Percentiles rank a stretch among this genome's conserved stretches.
Conservation (phyloP, 2,113 vertebrate genomes). For the Arothron firmamentum region DNA sequence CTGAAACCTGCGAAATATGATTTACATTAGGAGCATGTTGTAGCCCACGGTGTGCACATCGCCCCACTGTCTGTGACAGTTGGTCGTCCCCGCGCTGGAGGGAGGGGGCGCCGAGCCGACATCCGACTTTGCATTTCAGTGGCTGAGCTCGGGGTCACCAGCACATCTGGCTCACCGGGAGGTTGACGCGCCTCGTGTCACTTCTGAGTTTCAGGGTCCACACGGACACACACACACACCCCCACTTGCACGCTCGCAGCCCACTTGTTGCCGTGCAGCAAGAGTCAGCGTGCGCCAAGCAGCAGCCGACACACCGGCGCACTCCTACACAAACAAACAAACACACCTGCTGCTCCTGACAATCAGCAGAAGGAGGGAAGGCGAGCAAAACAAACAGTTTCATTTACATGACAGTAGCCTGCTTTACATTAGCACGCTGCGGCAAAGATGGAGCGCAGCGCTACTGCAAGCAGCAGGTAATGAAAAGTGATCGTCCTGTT, state of each 20-base stretch:
- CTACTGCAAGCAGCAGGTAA: constrained; percentile 61
- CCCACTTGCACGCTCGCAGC: constrained; percentile 8
- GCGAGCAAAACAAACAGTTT: constrained; percentile 71
- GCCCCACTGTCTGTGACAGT: constrained; percentile 75
- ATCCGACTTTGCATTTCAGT: constrained; percentile 72
- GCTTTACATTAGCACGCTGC: constrained; percentile 64
- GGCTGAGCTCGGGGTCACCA: constrained; percentile 68
- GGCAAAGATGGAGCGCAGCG: constrained; percentile 65
- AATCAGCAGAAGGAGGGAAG: constrained; percentile 65
- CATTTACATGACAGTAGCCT: constrained; percentile 71
- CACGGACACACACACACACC: constrained; percentile 17
- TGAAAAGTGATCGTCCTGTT: constrained; percentile 67
- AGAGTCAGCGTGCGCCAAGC: constrained; percentile 30
- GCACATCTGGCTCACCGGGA: constrained; percentile 71
- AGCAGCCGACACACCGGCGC: constrained; percentile 46
- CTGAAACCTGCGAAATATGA: constrained; percentile 67
- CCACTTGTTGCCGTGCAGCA: constrained; percentile 69
- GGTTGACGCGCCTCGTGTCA: constrained; percentile 48
- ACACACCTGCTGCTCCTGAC: constrained; percentile 73
- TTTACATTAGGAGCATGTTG: constrained; percentile 75
- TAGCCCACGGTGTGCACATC: constrained; percentile 70
- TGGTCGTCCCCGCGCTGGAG: constrained; percentile 61
- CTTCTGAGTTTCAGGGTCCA: constrained; percentile 41
- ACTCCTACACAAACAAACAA: constrained; percentile 72
- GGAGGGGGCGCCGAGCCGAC: constrained; percentile 49